These are phyloP conservation scores for Ophion ventricosus DNA, from an alignment of 2,888 invertebrate species.

Conservation along the genomic window DNA sequence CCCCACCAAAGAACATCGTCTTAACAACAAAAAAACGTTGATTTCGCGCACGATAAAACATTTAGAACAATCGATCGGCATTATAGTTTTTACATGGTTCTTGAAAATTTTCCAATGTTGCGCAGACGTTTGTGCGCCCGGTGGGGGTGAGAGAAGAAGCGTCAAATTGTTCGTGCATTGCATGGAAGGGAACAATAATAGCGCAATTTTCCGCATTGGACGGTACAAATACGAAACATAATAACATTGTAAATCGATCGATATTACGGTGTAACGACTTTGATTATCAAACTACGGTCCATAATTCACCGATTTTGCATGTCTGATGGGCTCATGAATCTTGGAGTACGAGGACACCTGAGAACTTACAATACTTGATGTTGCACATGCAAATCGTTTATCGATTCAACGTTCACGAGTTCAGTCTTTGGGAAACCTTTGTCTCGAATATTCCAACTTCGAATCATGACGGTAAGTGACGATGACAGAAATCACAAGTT, in stretches of 20 bases:
- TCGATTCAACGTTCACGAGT: not conserved
- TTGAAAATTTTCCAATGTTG: not conserved
- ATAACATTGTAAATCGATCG: not conserved
- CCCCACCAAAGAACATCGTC: not conserved
- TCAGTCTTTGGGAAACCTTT: conserved; percentile 14
- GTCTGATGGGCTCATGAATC: not conserved
- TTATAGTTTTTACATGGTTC: not conserved
- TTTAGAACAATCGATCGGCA: not conserved
- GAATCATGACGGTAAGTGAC: conserved; percentile 21
- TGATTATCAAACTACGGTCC: not conserved
- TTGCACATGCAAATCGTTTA: conserved; percentile 1
- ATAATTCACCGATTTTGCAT: not conserved
- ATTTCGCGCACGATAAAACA: not conserved
- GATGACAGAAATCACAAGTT: not conserved
- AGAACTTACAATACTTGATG: not conserved
- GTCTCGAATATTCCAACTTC: not conserved
- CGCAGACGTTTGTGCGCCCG: not conserved
- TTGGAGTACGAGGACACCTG: not conserved
- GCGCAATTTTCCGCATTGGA: not conserved
- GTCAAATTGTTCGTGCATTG: not conserved
- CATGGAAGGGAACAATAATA: not conserved
- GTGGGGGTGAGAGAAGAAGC: not conserved
- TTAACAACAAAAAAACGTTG: not conserved
- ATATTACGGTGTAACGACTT: not conserved
- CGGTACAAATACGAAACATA: not conserved